Base-by-base conservation (phyloP, 2,113 vertebrate species). In the Lepisosteus oculatus region DNA sequence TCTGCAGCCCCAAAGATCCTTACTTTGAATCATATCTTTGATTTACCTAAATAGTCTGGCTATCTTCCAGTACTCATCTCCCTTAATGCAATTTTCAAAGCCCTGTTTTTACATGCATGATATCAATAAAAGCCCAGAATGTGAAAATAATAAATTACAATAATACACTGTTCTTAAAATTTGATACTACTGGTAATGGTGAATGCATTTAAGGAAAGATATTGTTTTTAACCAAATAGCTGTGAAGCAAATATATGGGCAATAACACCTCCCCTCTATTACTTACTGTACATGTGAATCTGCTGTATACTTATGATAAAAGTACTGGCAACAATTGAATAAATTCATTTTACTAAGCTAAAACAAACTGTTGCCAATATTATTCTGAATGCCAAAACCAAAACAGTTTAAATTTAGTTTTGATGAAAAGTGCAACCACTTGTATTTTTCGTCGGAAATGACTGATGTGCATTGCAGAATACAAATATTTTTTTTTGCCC, bases 21-120 rank as follows among this genome's bases (percentile, higher is more conserved):
- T 74, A 82, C 80, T 81, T 85, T 86, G 81, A 88, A 84, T 89
- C 83, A 86, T 85, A 83, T 85, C 80, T 85, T 83, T 83, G 82
- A 86, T 86, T 86, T 85, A 85, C 82, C 80, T 83, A 79, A 87
- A 86, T 82, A 81, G 78, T 80, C 81, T 85, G 81, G 71, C 83
- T 80, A 74, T 83, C 80, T 78, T 83, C 80, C 79, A 83, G 79
- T 87, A 77, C 76, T 74, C 57, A 72, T 84, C 84, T 69, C 79
- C 77, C 69, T 69, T 87, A 85, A 85, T 86, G 81, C 86, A 85
- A 85, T 81, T 79, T 80, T 82, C 71, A 76, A 79, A 77, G 78
- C 77, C 79, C 76, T 80, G 43, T 78, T 84, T 80, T 79, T 80
- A 73, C 71, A 79, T 78, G 80, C 74, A 74, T 67, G 78, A 71